phyloP scores from a whole-genome alignment of 2,113 vertebrate species.

The Ammodramus savannarum region DNA sequence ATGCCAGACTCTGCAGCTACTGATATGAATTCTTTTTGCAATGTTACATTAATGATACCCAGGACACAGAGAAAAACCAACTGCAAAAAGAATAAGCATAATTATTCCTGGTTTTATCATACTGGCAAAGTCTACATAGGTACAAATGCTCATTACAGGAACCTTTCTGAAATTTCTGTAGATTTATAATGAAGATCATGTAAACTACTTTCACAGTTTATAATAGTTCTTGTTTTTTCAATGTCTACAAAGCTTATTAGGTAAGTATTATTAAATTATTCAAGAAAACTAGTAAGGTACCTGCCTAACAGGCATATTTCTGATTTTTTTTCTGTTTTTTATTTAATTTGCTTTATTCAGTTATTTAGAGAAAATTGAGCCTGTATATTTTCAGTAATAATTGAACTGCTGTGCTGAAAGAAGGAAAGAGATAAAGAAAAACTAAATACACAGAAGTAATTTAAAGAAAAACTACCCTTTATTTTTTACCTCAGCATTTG shows the following conservation, averaged over 20 bases:
- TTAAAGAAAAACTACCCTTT: not conserved
- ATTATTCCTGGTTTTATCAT: not conserved
- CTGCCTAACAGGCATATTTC: constrained; percentile 41
- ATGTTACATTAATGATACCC: not conserved
- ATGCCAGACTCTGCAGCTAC: not conserved
- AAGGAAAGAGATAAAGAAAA: not conserved
- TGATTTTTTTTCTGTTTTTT: constrained; percentile 6
- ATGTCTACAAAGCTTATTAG: constrained; percentile 18
- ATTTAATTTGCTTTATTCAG: constrained; percentile 53
- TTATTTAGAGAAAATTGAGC: constrained; percentile 47
- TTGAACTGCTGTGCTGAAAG: not conserved
- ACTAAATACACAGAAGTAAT: not conserved
- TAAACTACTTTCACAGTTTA: not conserved
- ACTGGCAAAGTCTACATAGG: not conserved
- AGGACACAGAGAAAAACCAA: not conserved
- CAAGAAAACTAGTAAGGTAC: constrained; percentile 20
- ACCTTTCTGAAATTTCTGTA: not conserved
- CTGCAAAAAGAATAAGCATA: not conserved
- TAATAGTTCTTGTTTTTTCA: not conserved
- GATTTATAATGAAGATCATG: not conserved
- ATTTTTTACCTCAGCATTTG: not conserved
- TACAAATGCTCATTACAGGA: not conserved
- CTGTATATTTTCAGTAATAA: constrained; percentile 38
- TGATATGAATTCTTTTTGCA: not conserved
- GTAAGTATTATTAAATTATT: constrained; percentile 60